These are phyloP conservation scores for Bicyclus anynana DNA, from an alignment of 1,140 invertebrate genomes.

Conservation along the genomic window DNA sequence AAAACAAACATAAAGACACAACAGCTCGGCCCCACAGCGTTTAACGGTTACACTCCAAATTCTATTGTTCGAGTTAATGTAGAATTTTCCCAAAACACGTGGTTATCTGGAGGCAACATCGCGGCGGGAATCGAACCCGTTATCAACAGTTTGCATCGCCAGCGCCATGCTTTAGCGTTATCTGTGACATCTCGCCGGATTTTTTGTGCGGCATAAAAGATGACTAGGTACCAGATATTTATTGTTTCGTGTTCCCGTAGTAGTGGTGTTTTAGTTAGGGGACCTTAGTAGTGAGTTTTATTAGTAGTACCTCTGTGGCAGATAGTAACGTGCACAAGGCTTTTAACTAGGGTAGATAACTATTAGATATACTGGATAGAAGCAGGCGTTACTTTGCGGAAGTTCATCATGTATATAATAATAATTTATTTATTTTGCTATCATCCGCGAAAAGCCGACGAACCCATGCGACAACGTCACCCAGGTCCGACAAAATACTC, in stretches of 20 bases:
- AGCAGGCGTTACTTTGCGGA: too few species aligned
- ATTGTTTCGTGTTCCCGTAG: background rate
- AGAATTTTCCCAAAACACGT: conserved; percentile 47
- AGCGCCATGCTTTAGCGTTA: conserved; percentile 45
- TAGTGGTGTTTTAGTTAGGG: too few species aligned
- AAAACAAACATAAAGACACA: background rate
- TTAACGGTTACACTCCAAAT: conserved; percentile 15
- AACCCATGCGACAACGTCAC: too few species aligned
- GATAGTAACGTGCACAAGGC: too few species aligned
- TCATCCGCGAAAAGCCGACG: too few species aligned
- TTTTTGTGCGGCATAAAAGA: conserved; percentile 46
- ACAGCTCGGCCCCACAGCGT: background rate
- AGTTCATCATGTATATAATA: too few species aligned
- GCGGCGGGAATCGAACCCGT: conserved; percentile 50
- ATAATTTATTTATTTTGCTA: too few species aligned
- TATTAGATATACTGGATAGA: too few species aligned
- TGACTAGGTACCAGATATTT: conserved; percentile 32
- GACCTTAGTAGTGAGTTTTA: too few species aligned
- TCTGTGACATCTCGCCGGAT: conserved; percentile 43
- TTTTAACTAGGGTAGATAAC: too few species aligned
- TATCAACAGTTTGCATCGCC: conserved; percentile 48
- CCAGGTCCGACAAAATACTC: too few species aligned
- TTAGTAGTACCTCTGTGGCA: too few species aligned
- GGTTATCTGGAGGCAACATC: conserved; percentile 52
- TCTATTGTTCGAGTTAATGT: conserved; percentile 42